Evolutionary conservation across 2,797 vertebrate species (phyloP).

Genomic region (Propithecus perrieri): DNA sequence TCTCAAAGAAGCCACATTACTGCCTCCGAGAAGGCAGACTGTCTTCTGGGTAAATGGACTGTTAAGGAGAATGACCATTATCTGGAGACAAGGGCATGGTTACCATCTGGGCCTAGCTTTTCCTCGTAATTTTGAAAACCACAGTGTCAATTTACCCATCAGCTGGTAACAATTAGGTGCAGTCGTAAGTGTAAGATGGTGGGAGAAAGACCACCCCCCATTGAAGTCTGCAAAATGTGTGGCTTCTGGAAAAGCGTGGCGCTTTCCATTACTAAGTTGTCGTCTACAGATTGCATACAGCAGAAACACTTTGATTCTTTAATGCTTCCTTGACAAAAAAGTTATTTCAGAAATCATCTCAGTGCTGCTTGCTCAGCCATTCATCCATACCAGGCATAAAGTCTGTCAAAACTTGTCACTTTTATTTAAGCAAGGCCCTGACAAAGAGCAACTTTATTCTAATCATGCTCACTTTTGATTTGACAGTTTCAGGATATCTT

Average conservation of each 20-base stretch:
- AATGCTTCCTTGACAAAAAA: not conserved
- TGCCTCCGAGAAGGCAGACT: not conserved
- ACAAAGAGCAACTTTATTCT: slow-evolving; percentile 53
- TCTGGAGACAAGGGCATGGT: not conserved
- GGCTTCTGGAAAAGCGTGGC: not conserved
- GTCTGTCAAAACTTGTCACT: slow-evolving; percentile 50
- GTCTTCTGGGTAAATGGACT: not conserved
- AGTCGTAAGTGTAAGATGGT: not conserved
- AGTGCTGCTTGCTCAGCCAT: not conserved
- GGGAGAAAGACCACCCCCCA: not conserved
- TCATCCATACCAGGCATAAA: slow-evolving; percentile 26
- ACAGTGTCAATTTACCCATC: not conserved
- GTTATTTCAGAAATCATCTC: slow-evolving; percentile 44
- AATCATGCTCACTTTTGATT: slow-evolving; percentile 32
- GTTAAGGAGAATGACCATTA: fast-evolving
- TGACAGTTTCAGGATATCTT: slow-evolving; percentile 42
- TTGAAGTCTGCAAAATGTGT: not conserved
- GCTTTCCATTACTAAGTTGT: not conserved
- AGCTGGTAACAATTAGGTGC: not conserved
- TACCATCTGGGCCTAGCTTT: not conserved
- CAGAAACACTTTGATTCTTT: slow-evolving; percentile 26
- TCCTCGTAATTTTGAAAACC: not conserved
- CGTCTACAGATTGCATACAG: not conserved
- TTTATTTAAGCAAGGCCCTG: slow-evolving; percentile 54
- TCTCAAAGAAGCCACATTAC: not conserved